A percentile compares a stretch with the other conserved stretches of the same genome.
Conservation (phyloP, 2,113 vertebrate genomes). For the Rhodinocichla rosea region DNA sequence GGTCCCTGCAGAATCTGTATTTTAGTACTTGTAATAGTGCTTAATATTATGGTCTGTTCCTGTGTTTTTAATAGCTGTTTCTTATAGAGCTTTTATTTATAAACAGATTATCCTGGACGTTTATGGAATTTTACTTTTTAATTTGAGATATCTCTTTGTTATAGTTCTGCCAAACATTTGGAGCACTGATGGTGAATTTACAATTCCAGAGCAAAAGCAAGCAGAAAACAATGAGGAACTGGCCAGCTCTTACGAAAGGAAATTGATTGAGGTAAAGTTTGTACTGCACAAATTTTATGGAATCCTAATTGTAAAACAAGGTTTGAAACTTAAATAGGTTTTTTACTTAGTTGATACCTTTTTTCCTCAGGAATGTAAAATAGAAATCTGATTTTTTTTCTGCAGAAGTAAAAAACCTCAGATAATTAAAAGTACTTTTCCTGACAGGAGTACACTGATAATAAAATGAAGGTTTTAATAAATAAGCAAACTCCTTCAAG, state of each 20-base stretch:
- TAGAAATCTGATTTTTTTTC: not conserved
- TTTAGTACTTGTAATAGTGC: not conserved
- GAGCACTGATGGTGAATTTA: constrained; percentile 79
- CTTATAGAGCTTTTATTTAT: not conserved
- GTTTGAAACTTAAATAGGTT: not conserved
- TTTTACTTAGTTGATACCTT: not conserved
- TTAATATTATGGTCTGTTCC: not conserved
- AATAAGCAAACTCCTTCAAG: not conserved
- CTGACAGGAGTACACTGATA: not conserved
- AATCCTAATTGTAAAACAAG: not conserved
- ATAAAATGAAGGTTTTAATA: not conserved
- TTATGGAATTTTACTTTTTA: not conserved
- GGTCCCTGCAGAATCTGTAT: not conserved
- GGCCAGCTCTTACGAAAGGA: constrained; percentile 91
- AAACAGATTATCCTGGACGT: not conserved
- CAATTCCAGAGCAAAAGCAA: constrained; percentile 81
- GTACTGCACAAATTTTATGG: not conserved
- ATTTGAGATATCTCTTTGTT: constrained; percentile 22
- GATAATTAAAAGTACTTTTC: not conserved
- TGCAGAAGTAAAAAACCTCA: not conserved
- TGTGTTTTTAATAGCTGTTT: not conserved
- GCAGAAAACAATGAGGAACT: constrained; percentile 88
- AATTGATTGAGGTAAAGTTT: constrained; percentile 92
- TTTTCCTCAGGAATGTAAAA: not conserved
- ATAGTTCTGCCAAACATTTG: constrained; percentile 71